Evolutionary conservation across 2,113 vertebrate genomes (phyloP).

Genomic region (Vimba vimba): DNA sequence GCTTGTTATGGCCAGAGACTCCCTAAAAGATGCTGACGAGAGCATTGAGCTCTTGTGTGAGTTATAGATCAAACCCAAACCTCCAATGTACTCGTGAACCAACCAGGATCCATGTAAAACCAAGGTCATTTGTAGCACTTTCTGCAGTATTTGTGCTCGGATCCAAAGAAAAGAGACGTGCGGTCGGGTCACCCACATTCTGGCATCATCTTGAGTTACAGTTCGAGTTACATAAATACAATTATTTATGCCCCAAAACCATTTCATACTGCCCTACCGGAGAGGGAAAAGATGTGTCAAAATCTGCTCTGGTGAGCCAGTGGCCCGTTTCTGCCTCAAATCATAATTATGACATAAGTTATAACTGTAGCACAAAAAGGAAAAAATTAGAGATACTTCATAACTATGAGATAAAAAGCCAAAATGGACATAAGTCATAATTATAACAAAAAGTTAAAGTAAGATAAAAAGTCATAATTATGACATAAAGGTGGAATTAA

Average conservation of each 20-base stretch:
- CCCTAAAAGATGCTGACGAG: constrained; percentile 3
- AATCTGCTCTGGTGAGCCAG: neutral
- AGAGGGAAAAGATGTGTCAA: neutral
- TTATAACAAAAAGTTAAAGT: neutral
- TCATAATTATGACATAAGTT: neutral
- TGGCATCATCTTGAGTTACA: neutral
- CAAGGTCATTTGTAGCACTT: neutral
- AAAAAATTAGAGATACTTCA: too few relatives aligned
- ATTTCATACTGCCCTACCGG: too few relatives aligned
- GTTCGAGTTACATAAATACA: too few relatives aligned
- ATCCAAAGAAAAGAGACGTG: constrained; percentile 3
- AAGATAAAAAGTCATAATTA: too few relatives aligned
- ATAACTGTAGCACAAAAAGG: too few relatives aligned
- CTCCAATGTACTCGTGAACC: neutral
- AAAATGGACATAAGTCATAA: neutral
- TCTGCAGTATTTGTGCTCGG: neutral
- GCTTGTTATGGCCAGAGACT: constrained; percentile 17
- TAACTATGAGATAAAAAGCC: too few relatives aligned
- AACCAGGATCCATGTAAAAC: neutral
- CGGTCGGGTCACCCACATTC: constrained; percentile 12
- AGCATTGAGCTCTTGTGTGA: neutral
- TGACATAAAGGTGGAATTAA: neutral
- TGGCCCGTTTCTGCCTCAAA: neutral
- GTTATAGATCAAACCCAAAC: neutral
- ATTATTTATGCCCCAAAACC: neutral